Evolutionary conservation across 2,113 vertebrate genomes (phyloP), one percentile per base, ranked within the genome.

Genomic region (Edolisoma coerulescens): DNA sequence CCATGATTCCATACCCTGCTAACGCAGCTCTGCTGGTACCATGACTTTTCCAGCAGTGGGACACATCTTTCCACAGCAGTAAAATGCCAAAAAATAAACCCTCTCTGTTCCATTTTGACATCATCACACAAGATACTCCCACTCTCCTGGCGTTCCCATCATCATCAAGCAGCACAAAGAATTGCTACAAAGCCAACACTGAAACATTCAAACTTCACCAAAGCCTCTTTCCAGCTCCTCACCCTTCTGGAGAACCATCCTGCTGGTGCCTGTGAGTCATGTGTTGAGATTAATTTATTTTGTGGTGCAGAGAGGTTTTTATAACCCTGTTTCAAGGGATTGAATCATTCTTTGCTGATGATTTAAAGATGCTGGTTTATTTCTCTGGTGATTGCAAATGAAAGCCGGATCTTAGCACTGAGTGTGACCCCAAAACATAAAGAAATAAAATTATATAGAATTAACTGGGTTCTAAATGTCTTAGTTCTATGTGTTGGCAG

Each of bases 311-410:
- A 94, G 86, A 87, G 94, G 86, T 56, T 82, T 96, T 95, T 92
- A 42, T 64, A 80, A 81, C 49, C 23, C 70, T 56, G 53, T 93
- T 84, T 63, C 73, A 70, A 63, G 24, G 42, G 56, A 32, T 56
- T 95, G 96, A 95, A 94, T 97, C 93, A 93, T 77, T 92, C 84
- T 69, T 80, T 59, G 79, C 74, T 92, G 92, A 88, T 96, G 95
- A 70, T 70, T 94, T 90, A 73, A 86, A 87, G 82, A 86, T 49
- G 86, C 42, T 49, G 73, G 7, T 94, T 90, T 95, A 75, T 90
- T 94, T 81, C 79, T 95, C 59, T 49, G 32, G 74, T 74, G 95
- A 91, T 89, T 90, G 83, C 73, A 93, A 84, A 95, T 84, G 71
- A 93, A 75, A 92, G 57, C 37, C 3, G 64, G 68, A 90, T 92